A percentile compares a stretch with the other conserved stretches of the same genome.
Conservation (phyloP, 1,140 invertebrate species). For the Arion vulgaris region DNA sequence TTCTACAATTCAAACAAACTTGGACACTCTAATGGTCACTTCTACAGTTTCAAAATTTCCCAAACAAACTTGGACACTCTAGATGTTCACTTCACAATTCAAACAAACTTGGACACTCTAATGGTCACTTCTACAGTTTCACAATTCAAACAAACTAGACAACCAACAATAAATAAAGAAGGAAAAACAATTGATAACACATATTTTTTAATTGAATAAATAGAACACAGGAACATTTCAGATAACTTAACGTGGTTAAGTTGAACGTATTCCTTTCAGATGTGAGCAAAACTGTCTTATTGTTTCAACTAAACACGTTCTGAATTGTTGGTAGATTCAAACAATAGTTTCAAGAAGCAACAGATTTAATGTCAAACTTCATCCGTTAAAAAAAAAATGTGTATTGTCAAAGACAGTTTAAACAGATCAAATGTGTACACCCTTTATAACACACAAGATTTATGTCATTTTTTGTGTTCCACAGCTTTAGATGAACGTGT, state of each 20-base stretch:
- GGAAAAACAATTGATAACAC: too few relatives aligned
- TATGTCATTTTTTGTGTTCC: neutral
- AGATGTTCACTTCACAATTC: too few relatives aligned
- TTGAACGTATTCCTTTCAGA: neutral
- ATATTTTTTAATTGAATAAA: neutral
- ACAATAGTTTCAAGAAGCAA: neutral
- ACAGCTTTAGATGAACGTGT: slow-evolving; percentile 25
- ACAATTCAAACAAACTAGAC: too few relatives aligned
- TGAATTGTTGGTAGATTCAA: neutral
- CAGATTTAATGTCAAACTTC: neutral
- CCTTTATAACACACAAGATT: neutral
- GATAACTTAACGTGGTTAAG: neutral
- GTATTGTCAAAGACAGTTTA: too few relatives aligned
- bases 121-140: too few relatives aligned
- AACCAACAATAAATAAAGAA: too few relatives aligned
- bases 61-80: too few relatives aligned
- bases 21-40: too few relatives aligned
- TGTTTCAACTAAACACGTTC: neutral
- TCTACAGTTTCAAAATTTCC: too few relatives aligned
- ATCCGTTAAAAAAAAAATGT: neutral
- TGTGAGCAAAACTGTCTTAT: neutral
- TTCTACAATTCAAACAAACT: too few relatives aligned
- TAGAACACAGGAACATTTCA: neutral
- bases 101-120: too few relatives aligned
- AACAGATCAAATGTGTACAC: neutral